Evolutionary conservation across 2,888 invertebrate species (phyloP), one percentile per base, ranked within the genome.

Genomic region (Trissolcus japonicus): DNA sequence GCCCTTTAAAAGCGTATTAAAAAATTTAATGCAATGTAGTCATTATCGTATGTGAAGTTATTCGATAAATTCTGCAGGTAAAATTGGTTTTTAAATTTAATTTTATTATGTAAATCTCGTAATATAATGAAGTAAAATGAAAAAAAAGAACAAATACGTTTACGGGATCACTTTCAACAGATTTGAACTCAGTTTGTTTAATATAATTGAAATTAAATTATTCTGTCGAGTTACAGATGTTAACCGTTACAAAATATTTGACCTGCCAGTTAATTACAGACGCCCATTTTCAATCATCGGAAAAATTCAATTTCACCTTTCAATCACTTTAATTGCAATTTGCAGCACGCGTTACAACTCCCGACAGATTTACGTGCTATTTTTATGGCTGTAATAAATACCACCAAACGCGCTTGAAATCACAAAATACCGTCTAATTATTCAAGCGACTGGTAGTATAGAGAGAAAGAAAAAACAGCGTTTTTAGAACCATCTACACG

Each of bases 341-440:
- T 68, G 48, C 60, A 7, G 60, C 68, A 60, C 68, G 54, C 43
- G 54, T 60, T 68, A 46, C 46, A 13, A 53, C 54, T 54, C 51
- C 35, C 17, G 68, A 60, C 68, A 48, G 68, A 68, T 68, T 68
- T 68, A 68, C 19, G 53, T 61, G 35, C 16, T 55, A 69, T 55
- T 69, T 69, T 61, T 69, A 69, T 69, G 25, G 61, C 48, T 21
- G 60, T 19, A 61, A 55, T 69, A 69, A 55, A 69, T 61, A 61
- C 35, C 21, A 21, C n/a, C 53, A 43, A 54, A 68, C 60, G 54
- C 43, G 46, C 53, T 46, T 14, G 60, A 68, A 68, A 68, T 59
- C 60, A 68, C 17, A 14, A 68, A 59, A 35, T 46, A 21, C 16
- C 35, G 21, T 53, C 46, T 54, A 68, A 68, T 68, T 68, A 68